Evolutionary conservation across 2,113 vertebrate species (phyloP), one percentile per base, ranked within the genome.

Genomic region (Petromus typicus): DNA sequence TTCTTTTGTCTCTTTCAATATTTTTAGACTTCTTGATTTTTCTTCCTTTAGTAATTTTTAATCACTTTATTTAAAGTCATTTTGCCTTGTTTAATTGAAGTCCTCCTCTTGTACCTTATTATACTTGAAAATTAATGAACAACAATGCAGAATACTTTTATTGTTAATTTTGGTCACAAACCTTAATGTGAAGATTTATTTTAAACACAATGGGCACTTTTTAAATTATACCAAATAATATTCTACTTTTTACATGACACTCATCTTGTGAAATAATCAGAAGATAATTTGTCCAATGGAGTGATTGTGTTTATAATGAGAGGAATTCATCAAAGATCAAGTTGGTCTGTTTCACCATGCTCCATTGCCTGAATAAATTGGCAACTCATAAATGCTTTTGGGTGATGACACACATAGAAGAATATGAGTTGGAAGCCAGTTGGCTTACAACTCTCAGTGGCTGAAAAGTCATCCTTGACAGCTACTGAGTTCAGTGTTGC

Each of bases 231-330:
- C 54, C 40, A 61, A 95, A 81, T 57, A 12, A 48, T 61, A 93
- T 67, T 80, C 43, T 86, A 11, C 22, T 43, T 75, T 82, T 61
- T 85, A 83, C 37, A 32, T 57, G 25, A 96, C 10, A 13, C 30
- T 73, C 69, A 45, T 81, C 12, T 94, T 96, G 82, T 92, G 17
- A 97, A 95, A 90, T 94, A 93, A 94, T 76, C 43, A 32, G 45
- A 32, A 84, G 8, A 48, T 32, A 9, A 30, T 40, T 20, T 71
- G 54, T 30, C 67, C 76, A 96, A 54, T 80, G 27, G 59, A 89
- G n/a, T 40, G 32, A 91, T 27, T 73, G 88, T 84, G 45, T 92
- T 95, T 96, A 37, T 87, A 45, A 95, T 90, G 82, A 86, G n/a
- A 87, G 48, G 23, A 20, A 75, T 71, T 13, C 64, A 59, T 51